Evolutionary conservation across 2,888 invertebrate species (phyloP), one percentile per base, ranked within the genome.

Genomic region (Diarsia mendica): DNA sequence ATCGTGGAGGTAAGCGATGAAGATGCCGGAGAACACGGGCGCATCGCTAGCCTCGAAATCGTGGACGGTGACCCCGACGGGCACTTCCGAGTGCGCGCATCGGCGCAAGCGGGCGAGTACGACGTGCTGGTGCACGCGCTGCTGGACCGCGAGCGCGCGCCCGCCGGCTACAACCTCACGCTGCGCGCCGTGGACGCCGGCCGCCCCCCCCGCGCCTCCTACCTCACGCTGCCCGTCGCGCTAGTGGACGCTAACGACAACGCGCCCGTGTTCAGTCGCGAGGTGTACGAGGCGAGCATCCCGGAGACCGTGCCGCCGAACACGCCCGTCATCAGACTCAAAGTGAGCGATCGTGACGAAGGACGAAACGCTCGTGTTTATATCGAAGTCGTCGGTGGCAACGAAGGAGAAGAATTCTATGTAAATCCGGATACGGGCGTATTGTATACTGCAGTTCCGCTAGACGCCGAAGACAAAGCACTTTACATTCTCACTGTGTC

Each of bases 1-100:
- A 98, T 99, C 72, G 97, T 99, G 1, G 97, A 97, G 78, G 98
- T 98, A 2, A 97, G 97, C 11, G 99, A 99, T 92, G 97, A 97
- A 72, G 99, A 99, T 93, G 95, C 96, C 61, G 99, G 99, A 1
- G 97, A 97, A 39, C 98, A 99, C 93, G 99, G 99, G 0, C 97
- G 98, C 91, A 98, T 99, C 65, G 97, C 97, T 70, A 97, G 97
- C 63, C 94, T 99, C 65, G 98, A 98, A 88, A 98, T 99, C 75
- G 98, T 98, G 8, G 98, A 98, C 83, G 99, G 99, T 0, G 99
- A 99, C 93, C 98, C 98, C 0, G 98, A 98, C 87, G 98, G 99
- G 0, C 98, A 98, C 93, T 99, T 99, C 94, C 97, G 98, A 70
- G 97, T 99, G 72, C 91, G 94, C 3, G 96, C 97, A 65, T 97